phyloP scores from a whole-genome alignment of 92 coral and sea anemone genomes.

The Parazoanthus swiftii region DNA sequence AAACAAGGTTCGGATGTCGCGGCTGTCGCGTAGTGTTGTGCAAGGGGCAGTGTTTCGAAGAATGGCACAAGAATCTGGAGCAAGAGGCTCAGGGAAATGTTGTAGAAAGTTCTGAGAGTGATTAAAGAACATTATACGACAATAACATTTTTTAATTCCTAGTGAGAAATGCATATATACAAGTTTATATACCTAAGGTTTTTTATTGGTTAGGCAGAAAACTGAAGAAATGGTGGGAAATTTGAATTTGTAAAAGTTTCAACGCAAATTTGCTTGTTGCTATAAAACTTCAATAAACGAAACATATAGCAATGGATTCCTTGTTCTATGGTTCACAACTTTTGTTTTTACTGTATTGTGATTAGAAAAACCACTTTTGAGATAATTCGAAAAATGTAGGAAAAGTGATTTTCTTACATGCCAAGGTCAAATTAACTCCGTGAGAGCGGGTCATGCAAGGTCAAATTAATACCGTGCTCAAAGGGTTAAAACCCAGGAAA shows the following conservation, averaged over 20 bases:
- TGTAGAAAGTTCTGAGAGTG: background rate
- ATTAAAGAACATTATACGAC: background rate
- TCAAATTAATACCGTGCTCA: constrained; percentile 31
- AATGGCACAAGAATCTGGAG: constrained; percentile 17
- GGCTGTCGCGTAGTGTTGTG: constrained; percentile 19
- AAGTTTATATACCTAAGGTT: background rate
- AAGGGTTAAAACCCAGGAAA: too few species aligned
- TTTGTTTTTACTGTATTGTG: constrained; percentile 19
- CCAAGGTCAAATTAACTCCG: constrained; percentile 29
- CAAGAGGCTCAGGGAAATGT: background rate
- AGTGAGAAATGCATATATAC: constrained; percentile 13
- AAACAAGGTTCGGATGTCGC: constrained; percentile 13
- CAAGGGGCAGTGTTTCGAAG: constrained; percentile 15
- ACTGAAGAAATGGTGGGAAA: constrained; percentile 24
- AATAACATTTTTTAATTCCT: background rate
- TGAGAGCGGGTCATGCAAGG: constrained; percentile 32
- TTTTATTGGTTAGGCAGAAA: constrained; percentile 4
- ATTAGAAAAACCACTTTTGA: constrained; percentile 26
- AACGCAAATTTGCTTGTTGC: background rate
- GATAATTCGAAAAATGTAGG: constrained; percentile 1
- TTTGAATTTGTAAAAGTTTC: constrained; percentile 25
- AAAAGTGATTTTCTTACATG: constrained; percentile 20
- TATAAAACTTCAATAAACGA: constrained; percentile 30
- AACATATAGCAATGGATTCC: constrained; percentile 6
- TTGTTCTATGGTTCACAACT: constrained; percentile 34